Evolutionary conservation across 2,113 vertebrate species (phyloP).

Genomic region (Mellivora capensis): DNA sequence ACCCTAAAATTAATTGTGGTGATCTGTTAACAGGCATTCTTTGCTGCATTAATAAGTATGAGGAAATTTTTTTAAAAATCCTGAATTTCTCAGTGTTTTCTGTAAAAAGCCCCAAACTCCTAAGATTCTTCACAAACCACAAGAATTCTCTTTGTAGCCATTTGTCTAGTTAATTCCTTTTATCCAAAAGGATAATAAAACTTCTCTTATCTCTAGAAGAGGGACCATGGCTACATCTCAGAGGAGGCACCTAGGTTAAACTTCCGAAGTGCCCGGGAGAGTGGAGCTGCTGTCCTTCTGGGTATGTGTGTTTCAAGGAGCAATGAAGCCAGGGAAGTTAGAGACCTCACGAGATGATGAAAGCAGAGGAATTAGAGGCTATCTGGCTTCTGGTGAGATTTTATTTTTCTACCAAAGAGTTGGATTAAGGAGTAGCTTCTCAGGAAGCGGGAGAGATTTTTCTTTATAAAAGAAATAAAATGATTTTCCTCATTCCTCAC

Average conservation of each 20-base stretch:
- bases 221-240: not conserved
- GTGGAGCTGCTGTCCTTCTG: not conserved
- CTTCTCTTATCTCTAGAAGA: not conserved
- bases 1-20: not conserved
- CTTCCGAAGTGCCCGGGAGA: not conserved
- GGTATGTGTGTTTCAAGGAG: not conserved
- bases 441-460: not conserved
- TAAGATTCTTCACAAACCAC: not conserved
- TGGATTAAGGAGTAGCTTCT: not conserved
- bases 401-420: not conserved
- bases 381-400: not conserved
- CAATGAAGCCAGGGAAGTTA: not conserved
- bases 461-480: not conserved
- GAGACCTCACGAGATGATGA: not conserved
- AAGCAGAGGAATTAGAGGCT: not conserved
- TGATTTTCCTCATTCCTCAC: not conserved
- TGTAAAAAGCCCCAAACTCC: not conserved
- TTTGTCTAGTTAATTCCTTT: not conserved
- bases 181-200: not conserved
- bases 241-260: not conserved
- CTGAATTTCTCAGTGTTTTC: not conserved
- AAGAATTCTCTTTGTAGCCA: not conserved
- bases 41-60: not conserved
- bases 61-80: not conserved
- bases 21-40: not conserved